A percentile compares a stretch with the other conserved stretches of the same genome.
phyloP scores from a whole-genome alignment of 1,140 invertebrate species.

The Pentalonia nigronervosa region DNA sequence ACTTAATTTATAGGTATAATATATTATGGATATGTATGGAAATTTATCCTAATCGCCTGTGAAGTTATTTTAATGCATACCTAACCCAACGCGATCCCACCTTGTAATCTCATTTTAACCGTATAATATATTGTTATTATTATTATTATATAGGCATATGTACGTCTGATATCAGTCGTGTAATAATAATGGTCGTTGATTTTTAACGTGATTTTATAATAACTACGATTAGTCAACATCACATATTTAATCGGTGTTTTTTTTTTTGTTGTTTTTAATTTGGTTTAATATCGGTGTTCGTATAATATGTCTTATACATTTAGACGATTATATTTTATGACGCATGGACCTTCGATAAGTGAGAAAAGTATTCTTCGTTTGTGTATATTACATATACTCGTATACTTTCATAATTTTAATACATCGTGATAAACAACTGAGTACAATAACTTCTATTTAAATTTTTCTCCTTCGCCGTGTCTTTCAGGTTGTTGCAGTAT shows the following conservation, averaged over 20 bases:
- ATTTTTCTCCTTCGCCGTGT: not conserved
- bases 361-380: not conserved
- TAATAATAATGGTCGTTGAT: not conserved
- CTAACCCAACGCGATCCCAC: not conserved
- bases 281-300: not conserved
- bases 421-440: not conserved
- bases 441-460: not conserved
- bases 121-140: not conserved
- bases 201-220: not conserved
- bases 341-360: not conserved
- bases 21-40: not conserved
- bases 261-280: not conserved
- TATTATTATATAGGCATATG: not conserved
- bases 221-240: not conserved
- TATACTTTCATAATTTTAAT: slow-evolving; percentile 9
- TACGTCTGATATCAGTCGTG: not conserved
- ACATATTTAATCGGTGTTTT: not conserved
- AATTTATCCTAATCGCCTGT: not conserved
- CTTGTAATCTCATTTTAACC: not conserved
- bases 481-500: not conserved
- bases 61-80: not conserved
- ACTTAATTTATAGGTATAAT: not conserved
- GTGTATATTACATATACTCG: not conserved
- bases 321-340: not conserved
- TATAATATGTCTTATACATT: not conserved